A percentile compares a stretch with the other conserved stretches of the same genome.
Conservation (phyloP, 2,888 invertebrate genomes). For the Himalopsyche tibetana region DNA sequence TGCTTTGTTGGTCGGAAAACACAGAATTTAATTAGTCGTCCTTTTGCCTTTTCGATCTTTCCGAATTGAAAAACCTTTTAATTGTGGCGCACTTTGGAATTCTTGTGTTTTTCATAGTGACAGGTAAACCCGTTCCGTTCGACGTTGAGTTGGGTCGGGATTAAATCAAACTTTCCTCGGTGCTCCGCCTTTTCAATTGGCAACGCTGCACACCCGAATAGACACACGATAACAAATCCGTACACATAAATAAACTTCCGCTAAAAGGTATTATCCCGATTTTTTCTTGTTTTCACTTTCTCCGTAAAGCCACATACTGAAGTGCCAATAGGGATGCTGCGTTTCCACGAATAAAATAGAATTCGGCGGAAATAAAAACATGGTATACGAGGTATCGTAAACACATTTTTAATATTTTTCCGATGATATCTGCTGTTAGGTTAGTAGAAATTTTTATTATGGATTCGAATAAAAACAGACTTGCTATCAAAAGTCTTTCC, state of each 20-base stretch:
- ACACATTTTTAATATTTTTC: constrained; percentile 5
- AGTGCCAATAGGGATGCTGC: neutral
- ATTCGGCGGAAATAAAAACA: neutral
- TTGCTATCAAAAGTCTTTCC: too few relatives aligned
- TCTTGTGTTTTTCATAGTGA: constrained; percentile 51
- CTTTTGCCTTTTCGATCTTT: constrained; percentile 18
- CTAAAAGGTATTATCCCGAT: constrained; percentile 7
- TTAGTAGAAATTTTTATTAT: too few relatives aligned
- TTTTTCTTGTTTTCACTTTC: neutral
- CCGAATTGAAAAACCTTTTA: constrained; percentile 11
- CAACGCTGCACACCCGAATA: constrained; percentile 34
- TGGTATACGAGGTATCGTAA: neutral
- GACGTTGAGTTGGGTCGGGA: constrained; percentile 61
- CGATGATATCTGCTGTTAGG: neutral
- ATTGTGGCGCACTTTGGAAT: constrained; percentile 34
- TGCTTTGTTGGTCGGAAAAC: constrained; percentile 1
- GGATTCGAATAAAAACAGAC: too few relatives aligned
- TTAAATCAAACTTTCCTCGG: constrained; percentile 54
- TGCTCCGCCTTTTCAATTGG: constrained; percentile 23
- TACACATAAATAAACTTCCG: constrained; percentile 34
- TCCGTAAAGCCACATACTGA: neutral
- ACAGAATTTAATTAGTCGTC: constrained; percentile 15
- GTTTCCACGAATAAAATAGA: neutral
- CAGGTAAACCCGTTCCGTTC: constrained; percentile 56
- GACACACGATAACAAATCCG: constrained; percentile 31